Percentiles rank a stretch among this genome's conserved stretches.
Evolutionary conservation across 2,113 vertebrate genomes (phyloP).

Genomic region (Arothron firmamentum): DNA sequence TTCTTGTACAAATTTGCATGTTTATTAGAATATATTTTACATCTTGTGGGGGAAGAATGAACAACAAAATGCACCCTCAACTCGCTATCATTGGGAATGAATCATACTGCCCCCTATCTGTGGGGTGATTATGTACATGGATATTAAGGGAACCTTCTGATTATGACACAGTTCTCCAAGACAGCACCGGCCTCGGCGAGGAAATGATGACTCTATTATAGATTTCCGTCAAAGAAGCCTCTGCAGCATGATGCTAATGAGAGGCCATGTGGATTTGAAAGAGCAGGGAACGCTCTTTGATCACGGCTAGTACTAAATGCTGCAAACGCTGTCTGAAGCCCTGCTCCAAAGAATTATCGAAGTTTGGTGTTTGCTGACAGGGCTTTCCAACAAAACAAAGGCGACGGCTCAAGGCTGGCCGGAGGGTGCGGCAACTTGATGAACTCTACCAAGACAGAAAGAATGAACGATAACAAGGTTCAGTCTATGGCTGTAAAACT

Average conservation of each 20-base stretch:
- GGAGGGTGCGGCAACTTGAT: not conserved
- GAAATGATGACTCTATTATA: conserved; percentile 4
- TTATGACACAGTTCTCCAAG: too few species aligned
- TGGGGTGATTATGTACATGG: too few species aligned
- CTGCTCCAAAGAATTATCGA: conserved; percentile 7
- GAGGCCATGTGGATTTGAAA: conserved; percentile 42
- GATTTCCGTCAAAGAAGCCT: conserved; percentile 14
- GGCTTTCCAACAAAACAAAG: conserved; percentile 5
- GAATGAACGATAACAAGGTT: conserved; percentile 1
- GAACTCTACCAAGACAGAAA: conserved; percentile 13
- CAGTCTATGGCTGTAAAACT: not conserved
- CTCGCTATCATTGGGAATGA: too few species aligned
- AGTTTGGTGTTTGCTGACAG: conserved; percentile 24
- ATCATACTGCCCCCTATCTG: too few species aligned
- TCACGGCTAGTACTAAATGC: conserved; percentile 21
- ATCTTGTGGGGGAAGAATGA: too few species aligned
- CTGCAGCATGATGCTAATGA: conserved; percentile 38
- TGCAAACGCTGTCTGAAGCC: conserved; percentile 29
- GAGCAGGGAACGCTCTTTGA: conserved; percentile 35
- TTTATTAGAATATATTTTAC: too few species aligned
- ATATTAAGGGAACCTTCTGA: too few species aligned
- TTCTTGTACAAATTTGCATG: too few species aligned
- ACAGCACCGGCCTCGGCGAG: not conserved
- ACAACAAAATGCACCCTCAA: too few species aligned
- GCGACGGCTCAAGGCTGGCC: conserved; percentile 1